Evolutionary conservation across 2,113 vertebrate genomes (phyloP).

Genomic region (Eonycteris spelaea): DNA sequence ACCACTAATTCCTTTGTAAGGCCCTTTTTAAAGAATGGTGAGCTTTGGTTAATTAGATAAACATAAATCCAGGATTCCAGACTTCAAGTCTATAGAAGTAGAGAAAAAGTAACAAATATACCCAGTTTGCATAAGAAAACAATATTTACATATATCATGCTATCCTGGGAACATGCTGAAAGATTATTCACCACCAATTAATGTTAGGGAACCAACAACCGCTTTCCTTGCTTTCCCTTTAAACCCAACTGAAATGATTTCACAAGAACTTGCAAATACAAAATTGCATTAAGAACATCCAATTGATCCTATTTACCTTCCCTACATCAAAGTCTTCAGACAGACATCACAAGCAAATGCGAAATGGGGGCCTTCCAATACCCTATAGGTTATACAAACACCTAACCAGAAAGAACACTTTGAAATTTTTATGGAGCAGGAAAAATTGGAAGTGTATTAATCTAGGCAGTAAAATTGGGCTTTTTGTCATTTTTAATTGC

Average conservation of each 20-base stretch:
- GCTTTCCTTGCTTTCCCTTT: neutral
- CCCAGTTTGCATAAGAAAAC: neutral
- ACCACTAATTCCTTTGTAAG: neutral
- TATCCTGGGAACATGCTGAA: neutral
- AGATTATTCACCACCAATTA: neutral
- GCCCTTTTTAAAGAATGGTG: neutral
- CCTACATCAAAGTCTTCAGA: constrained; percentile 48
- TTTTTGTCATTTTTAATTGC: constrained; percentile 83
- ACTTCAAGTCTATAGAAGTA: neutral
- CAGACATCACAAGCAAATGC: constrained; percentile 28
- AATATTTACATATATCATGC: neutral
- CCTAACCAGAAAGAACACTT: constrained; percentile 67
- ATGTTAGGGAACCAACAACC: neutral
- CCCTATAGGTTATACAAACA: constrained; percentile 55
- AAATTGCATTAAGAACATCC: neutral
- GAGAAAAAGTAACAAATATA: neutral
- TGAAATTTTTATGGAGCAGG: constrained; percentile 72
- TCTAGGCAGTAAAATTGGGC: constrained; percentile 74
- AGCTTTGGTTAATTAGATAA: neutral
- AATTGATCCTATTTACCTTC: constrained; percentile 24
- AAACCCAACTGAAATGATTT: neutral
- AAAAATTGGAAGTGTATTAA: constrained; percentile 68
- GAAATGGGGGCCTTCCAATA: neutral
- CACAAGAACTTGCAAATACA: neutral
- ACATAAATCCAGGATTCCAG: neutral